phyloP scores from a whole-genome alignment of 2,888 invertebrate genomes.

The Agonopterix heracliana region DNA sequence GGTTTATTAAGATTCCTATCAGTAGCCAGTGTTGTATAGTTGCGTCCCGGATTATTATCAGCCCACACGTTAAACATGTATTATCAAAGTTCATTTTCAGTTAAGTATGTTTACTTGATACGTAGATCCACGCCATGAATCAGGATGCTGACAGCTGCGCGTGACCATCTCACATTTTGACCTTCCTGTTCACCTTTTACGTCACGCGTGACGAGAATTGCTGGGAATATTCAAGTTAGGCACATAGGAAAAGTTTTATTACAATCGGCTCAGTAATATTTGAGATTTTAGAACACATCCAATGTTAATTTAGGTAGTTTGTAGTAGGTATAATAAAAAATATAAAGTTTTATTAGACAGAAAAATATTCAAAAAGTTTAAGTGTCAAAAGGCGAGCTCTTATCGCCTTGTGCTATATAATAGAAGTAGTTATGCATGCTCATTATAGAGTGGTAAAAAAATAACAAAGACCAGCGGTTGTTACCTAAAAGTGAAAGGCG shows the following conservation, averaged over 20 bases:
- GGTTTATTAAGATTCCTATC: not conserved
- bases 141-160: not conserved
- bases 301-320: not conserved
- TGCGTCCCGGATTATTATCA: conserved; percentile 30
- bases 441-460: conserved; percentile 3
- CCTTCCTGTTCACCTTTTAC: conserved; percentile 5
- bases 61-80: conserved; percentile 25
- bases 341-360: conserved; percentile 1
- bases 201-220: conserved; percentile 6
- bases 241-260: conserved; percentile 5
- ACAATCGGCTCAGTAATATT: conserved; percentile 6
- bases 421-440: conserved; percentile 6
- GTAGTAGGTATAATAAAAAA: not conserved
- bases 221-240: conserved; percentile 11
- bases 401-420: not conserved
- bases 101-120: conserved; percentile 1
- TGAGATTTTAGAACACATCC: not conserved
- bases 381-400: not conserved
- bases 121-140: not conserved
- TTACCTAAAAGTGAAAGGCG: conserved; percentile 34
- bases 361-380: not conserved
- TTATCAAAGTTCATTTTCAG: conserved; percentile 5
- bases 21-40: not conserved
- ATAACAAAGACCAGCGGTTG: conserved; percentile 17
- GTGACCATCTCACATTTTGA: not conserved